phyloP scores from a whole-genome alignment of 2,113 vertebrate genomes.

The Amia ocellicauda region DNA sequence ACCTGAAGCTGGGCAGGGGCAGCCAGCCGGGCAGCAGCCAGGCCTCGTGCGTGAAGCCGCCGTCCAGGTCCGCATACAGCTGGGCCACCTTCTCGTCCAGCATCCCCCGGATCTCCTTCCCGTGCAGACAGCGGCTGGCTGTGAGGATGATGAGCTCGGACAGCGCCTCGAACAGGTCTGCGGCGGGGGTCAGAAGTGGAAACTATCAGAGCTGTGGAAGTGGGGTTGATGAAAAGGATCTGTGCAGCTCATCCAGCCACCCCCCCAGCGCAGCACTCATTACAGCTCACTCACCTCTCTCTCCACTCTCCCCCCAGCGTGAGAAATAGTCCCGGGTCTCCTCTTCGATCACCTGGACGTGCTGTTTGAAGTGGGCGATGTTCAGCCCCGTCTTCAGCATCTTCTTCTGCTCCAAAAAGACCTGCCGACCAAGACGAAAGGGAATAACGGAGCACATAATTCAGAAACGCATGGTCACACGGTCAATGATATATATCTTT shows the following conservation, averaged over 20 bases:
- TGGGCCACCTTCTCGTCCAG: slow-evolving; percentile 84
- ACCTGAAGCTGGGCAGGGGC: slow-evolving; percentile 95
- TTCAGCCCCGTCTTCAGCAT: slow-evolving; percentile 94
- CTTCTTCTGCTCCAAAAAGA: slow-evolving; percentile 98
- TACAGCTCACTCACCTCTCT: slow-evolving; percentile 71
- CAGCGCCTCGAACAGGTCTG: slow-evolving; percentile 91
- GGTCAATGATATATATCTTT: no score
- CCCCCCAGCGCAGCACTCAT: no score
- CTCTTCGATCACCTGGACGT: slow-evolving; percentile 83
- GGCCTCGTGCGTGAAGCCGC: slow-evolving; percentile 88
- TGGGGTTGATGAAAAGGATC: no score
- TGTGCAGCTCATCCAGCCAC: no score
- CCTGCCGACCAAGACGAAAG: slow-evolving; percentile 48
- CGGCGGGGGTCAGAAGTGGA: neutral
- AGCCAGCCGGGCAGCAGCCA: slow-evolving; percentile 95
- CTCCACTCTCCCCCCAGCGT: slow-evolving; percentile 88
- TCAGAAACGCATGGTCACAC: slow-evolving; percentile 1
- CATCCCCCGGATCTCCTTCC: slow-evolving; percentile 84
- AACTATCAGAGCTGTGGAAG: no score
- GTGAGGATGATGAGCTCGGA: slow-evolving; percentile 97
- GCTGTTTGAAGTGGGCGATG: slow-evolving; percentile 81
- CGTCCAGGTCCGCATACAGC: slow-evolving; percentile 90
- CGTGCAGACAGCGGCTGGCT: slow-evolving; percentile 91
- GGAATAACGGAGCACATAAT: no score
- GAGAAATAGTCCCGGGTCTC: slow-evolving; percentile 89